Evolutionary conservation across 2,888 invertebrate species (phyloP), one percentile per base, ranked within the genome.

Genomic region (Lucinisca nassula): DNA sequence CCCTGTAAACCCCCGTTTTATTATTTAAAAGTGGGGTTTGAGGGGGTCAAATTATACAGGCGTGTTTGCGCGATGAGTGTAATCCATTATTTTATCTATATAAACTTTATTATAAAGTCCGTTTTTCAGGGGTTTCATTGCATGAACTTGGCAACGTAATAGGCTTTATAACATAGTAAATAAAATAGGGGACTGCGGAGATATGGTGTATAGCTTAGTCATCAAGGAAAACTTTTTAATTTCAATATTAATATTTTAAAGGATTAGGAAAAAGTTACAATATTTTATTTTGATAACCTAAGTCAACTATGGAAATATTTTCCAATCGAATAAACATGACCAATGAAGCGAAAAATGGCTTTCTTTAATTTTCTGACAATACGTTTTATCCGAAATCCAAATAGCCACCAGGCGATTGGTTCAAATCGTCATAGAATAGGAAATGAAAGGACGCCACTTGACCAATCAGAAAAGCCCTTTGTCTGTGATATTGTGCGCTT

Each of bases 321-420:
- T 21, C 14, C 35, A 6, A 67, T 35, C 35, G 17, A 67, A 17
- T 67, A 67, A 35, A 12, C 17, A 27, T 4, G 35, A 10, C 35
- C 67, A 67, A 67, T 67, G 2, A 35, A 10, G 35, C 67, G 35
- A 8, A 30, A 67, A 67, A 30, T 67, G 6, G 35, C 3, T 35
- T 67, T 61, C 45, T 61, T 67, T 67, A 67, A 67, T 67, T 67
- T 45, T 67, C 32, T 14, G 35, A 35, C 10, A 35, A 67, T 24
- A 67, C 24, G 6, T 67, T 67, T 67, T 67, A 67, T 35, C 35
- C 67, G 24, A 21, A 67, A 67, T 35, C 14, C 27, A 67, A 67
- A 67, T 67, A 67, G 67, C 67, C 67, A 67, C 17, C 3, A 67
- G 67, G 67, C 67, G 67, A 67, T 67, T 67, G 67, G 67, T 35